Conservation (phyloP, 2,888 invertebrate genomes). For the Pachliopta kotzebuea region DNA sequence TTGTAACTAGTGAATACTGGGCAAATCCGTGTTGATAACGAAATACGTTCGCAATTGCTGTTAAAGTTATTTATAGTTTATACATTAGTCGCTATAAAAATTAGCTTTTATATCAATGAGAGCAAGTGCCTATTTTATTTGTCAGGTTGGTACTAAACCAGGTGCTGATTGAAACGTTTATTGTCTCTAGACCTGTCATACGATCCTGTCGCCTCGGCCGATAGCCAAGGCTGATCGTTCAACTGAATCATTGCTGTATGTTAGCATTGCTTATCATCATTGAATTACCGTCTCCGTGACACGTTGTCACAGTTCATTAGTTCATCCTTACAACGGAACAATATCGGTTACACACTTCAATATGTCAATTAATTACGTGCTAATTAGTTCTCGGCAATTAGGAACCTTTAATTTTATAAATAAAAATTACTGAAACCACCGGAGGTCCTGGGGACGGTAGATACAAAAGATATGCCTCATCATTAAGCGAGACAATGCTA, state of each 20-base stretch:
- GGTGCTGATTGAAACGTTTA: slow-evolving; percentile 23
- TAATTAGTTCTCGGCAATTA: too few species aligned
- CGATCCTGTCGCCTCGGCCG: slow-evolving; percentile 21
- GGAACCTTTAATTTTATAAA: too few species aligned
- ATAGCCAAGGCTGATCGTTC: slow-evolving; percentile 24
- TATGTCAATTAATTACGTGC: slow-evolving; percentile 2
- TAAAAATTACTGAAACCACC: too few species aligned
- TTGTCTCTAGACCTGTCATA: slow-evolving; percentile 22
- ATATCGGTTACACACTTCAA: slow-evolving; percentile 25
- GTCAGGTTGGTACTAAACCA: not conserved
- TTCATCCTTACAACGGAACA: slow-evolving; percentile 13
- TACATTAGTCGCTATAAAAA: not conserved
- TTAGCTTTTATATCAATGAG: not conserved
- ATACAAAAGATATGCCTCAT: too few species aligned
- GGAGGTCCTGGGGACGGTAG: too few species aligned
- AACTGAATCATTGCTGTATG: slow-evolving; percentile 23
- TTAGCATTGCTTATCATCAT: slow-evolving; percentile 24
- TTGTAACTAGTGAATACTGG: slow-evolving; percentile 8
- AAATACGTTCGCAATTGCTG: not conserved
- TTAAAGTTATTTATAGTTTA: slow-evolving; percentile 3
- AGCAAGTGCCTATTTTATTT: slow-evolving; percentile 11
- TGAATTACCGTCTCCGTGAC: slow-evolving; percentile 28
- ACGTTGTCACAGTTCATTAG: slow-evolving; percentile 25
- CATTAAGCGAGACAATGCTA: too few species aligned
- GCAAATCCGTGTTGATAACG: slow-evolving; percentile 12